These are phyloP conservation scores for Sarcophilus harrisii DNA, from an alignment of 2,797 vertebrate species.

Conservation along the genomic window DNA sequence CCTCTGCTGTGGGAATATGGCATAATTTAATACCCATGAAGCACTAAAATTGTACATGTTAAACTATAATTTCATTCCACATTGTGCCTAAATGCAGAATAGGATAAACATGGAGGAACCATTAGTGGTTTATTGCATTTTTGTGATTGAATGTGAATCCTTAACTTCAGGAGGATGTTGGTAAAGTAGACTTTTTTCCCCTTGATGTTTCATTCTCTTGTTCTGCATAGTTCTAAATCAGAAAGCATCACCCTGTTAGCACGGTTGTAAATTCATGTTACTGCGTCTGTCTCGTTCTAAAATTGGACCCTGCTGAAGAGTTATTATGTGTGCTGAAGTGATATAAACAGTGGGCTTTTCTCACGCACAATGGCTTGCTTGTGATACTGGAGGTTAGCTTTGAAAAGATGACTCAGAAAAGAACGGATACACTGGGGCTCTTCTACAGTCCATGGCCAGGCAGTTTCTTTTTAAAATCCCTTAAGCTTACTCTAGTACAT, in stretches of 20 bases:
- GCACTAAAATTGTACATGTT: background rate
- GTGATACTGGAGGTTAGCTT: conserved; percentile 69
- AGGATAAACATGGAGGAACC: background rate
- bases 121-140: background rate
- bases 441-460: conserved; percentile 31
- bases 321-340: conserved; percentile 45
- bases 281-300: conserved; percentile 16
- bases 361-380: conserved; percentile 71
- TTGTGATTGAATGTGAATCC: background rate
- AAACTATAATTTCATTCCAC: background rate
- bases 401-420: conserved; percentile 57
- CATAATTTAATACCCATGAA: background rate
- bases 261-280: conserved; percentile 50
- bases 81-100: background rate
- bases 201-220: fast-evolving
- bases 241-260: conserved; percentile 20
- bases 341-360: conserved; percentile 37
- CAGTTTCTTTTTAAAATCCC: conserved; percentile 39
- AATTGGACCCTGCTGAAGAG: conserved; percentile 35
- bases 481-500: background rate
- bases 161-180: background rate
- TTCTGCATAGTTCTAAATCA: background rate
- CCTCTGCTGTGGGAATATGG: background rate
- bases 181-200: background rate
- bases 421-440: conserved; percentile 26